A percentile compares a stretch with the other conserved stretches of the same genome.
Conservation (phyloP, 2,797 vertebrate species). For the Monodelphis domestica region DNA sequence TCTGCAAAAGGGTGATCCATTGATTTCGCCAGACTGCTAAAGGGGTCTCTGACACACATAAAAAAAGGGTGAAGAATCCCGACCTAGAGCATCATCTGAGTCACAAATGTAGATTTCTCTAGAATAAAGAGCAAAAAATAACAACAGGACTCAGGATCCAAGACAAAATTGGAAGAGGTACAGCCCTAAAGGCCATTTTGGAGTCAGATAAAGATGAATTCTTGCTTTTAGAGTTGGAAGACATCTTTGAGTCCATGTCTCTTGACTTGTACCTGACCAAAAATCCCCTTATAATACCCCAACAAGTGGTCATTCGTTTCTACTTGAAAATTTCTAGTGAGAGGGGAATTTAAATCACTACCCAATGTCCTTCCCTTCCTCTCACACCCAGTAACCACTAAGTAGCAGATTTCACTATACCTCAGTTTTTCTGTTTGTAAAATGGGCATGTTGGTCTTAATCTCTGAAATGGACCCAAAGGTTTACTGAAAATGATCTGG, state of each 20-base stretch:
- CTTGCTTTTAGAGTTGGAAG: no score
- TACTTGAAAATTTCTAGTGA: background rate
- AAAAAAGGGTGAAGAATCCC: background rate
- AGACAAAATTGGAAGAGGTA: background rate
- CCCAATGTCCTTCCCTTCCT: background rate
- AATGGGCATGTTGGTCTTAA: background rate
- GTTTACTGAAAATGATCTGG: slow-evolving; percentile 22
- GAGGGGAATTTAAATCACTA: background rate
- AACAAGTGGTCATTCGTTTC: background rate
- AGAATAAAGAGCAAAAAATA: background rate
- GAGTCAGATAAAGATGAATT: no score
- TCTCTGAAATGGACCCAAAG: background rate
- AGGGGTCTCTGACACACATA: background rate
- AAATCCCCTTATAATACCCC: background rate
- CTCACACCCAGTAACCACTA: background rate
- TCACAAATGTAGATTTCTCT: background rate
- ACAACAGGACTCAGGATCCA: background rate
- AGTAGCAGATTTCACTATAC: background rate
- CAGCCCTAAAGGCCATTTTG: no score
- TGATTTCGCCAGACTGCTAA: background rate
- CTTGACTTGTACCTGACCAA: background rate
- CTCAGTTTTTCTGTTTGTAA: background rate
- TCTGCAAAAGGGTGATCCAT: background rate
- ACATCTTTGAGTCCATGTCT: background rate
- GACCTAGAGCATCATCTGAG: background rate